These are phyloP conservation scores for Syndactyla subalaris DNA, from an alignment of 2,797 vertebrate genomes.

Conservation along the genomic window DNA sequence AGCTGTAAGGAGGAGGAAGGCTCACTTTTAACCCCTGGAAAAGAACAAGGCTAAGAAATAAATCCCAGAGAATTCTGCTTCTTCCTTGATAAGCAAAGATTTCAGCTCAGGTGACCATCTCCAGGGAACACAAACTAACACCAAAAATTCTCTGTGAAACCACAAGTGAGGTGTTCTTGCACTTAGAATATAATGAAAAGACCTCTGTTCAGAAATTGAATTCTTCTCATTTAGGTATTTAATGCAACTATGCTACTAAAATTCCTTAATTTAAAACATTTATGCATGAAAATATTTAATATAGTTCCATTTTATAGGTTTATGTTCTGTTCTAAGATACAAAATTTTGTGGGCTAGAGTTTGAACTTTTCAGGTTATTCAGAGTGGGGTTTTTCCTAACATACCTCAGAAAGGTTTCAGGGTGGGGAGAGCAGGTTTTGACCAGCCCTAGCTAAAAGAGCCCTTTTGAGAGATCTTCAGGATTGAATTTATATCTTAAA, in stretches of 20 bases:
- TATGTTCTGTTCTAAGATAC: background rate
- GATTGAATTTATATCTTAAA: background rate
- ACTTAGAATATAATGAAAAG: background rate
- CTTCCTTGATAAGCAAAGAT: background rate
- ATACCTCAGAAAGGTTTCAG: background rate
- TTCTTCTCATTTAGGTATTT: background rate
- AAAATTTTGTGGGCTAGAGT: background rate
- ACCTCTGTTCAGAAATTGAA: background rate
- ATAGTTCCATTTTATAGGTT: background rate
- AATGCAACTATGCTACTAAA: background rate
- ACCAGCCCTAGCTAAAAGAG: background rate
- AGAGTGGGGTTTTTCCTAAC: background rate
- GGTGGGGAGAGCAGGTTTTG: background rate
- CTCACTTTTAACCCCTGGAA: conserved; percentile 23
- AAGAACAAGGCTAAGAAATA: background rate
- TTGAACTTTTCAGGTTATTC: background rate
- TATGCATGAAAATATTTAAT: background rate
- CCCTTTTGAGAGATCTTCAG: background rate
- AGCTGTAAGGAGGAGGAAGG: background rate
- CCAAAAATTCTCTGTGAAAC: background rate
- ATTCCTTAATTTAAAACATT: background rate
- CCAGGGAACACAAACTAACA: background rate
- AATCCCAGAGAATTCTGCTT: background rate
- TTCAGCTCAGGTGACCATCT: background rate
- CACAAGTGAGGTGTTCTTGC: background rate